Conservation (phyloP, 2,888 invertebrate species). For the Aporophyla nigra region DNA sequence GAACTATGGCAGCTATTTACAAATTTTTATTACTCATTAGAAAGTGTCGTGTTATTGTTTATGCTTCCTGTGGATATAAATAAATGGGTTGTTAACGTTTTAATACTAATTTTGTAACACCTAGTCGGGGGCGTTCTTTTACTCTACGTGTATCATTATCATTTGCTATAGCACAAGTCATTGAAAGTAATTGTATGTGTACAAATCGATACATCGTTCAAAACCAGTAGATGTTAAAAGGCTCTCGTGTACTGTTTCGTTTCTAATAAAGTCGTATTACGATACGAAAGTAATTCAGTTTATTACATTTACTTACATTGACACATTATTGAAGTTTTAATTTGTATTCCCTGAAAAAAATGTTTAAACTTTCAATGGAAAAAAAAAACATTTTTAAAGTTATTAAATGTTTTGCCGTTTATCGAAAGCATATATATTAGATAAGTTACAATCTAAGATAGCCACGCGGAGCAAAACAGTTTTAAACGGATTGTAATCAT, state of each 20-base stretch:
- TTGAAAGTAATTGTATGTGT: constrained; percentile 80
- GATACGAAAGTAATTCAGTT: constrained; percentile 36
- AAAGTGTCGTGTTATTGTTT: constrained; percentile 78
- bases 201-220: constrained; percentile 70
- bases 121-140: constrained; percentile 7
- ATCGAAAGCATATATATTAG: constrained; percentile 58
- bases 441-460: constrained; percentile 61
- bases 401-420: constrained; percentile 54
- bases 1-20: constrained; percentile 81
- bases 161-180: constrained; percentile 77
- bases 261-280: constrained; percentile 53
- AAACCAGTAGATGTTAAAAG: constrained; percentile 55
- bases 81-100: constrained; percentile 48
- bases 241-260: constrained; percentile 20
- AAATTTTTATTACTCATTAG: constrained; percentile 81
- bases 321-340: not conserved
- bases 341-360: not conserved
- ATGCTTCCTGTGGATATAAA: constrained; percentile 78
- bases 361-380: not conserved
- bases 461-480: constrained; percentile 70
- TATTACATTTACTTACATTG: constrained; percentile 6
- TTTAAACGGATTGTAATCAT: constrained; percentile 77
- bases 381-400: constrained; percentile 36
- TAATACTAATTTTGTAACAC: constrained; percentile 41
- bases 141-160: constrained; percentile 43